Base-by-base conservation (phyloP, 2,113 vertebrate genomes). In the Paramormyrops kingsleyae region DNA sequence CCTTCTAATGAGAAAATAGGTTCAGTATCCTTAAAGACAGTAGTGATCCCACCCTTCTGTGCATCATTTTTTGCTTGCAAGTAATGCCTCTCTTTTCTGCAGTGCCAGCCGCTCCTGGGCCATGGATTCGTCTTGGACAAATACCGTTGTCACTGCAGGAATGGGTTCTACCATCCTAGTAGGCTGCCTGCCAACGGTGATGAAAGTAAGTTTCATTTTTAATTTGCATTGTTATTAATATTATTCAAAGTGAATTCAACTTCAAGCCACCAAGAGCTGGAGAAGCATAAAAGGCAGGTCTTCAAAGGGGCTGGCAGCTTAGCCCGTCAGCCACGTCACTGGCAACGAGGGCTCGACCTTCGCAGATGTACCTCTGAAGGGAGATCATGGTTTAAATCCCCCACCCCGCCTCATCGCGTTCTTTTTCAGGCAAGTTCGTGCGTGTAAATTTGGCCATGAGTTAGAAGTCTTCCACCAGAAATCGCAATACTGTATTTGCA, bases 101-200 rank as follows among this genome's bases (percentile, higher is more conserved):
- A 99, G 99, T 99, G 99, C 94, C 96, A 97, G 92, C 97, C 98
- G 46, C 97, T 98, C 92, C 95, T 95, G 89, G 99, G 99, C 91
- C 97, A 97, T 52, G 98, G 99, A 93, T 99, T 99, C 93, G 97
- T 99, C 83, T 96, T 99, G 88, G 99, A 99, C 96, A 97, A 98
- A 93, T 99, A 99, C 95, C 97, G 96, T 94, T 99, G 99, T 93
- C 96, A 97, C 94, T 99, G 99, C 96, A 97, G 97, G 93, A 95
- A 94, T 92, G 99, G 98, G 93, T 99, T 99, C 96, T 99, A 98
- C 94, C 97, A 98, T 94, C 97, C 97, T 4, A 97, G 94, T 91
- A 94, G 96, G 94, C 97, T 98, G 94, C 96, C 95, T 3, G 96
- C 97, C 95, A 98, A 97, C 93, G 97, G 96, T 94, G 97, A 97